These are phyloP conservation scores for Antheraea mylitta DNA, from an alignment of 1,140 invertebrate species.

Conservation along the genomic window DNA sequence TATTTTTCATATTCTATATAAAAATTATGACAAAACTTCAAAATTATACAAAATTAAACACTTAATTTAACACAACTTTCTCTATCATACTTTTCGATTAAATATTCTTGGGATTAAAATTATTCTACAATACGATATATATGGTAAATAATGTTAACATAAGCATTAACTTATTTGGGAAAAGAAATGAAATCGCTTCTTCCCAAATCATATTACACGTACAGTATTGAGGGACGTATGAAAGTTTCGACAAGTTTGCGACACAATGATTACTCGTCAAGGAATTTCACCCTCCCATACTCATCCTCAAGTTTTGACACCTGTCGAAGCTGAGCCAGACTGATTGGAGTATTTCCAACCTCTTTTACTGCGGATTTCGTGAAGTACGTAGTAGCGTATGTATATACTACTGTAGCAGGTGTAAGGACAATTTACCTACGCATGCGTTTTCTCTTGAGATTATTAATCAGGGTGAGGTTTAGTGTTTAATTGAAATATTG, in stretches of 20 bases:
- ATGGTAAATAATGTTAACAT: no score
- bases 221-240: slow-evolving; percentile 20
- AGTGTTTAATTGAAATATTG: no score
- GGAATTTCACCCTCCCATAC: slow-evolving; percentile 26
- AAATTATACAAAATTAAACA: no score
- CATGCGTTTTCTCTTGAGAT: not conserved
- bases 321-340: slow-evolving; percentile 45
- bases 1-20: no score
- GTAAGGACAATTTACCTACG: no score
- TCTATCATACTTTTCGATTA: no score
- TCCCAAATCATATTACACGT: not conserved
- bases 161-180: not conserved
- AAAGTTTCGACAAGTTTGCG: slow-evolving; percentile 32
- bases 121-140: no score
- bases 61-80: no score
- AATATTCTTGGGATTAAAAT: no score
- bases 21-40: no score
- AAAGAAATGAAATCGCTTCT: not conserved
- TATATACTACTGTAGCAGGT: not conserved
- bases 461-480: not conserved
- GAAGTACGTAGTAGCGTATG: not conserved
- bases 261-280: slow-evolving; percentile 38
- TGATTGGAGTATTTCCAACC: slow-evolving; percentile 33
- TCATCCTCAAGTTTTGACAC: slow-evolving; percentile 30
- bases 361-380: slow-evolving; percentile 1